Evolutionary conservation across 2,113 vertebrate species (phyloP), one percentile per base, ranked within the genome.

Genomic region (Clinocottus analis): DNA sequence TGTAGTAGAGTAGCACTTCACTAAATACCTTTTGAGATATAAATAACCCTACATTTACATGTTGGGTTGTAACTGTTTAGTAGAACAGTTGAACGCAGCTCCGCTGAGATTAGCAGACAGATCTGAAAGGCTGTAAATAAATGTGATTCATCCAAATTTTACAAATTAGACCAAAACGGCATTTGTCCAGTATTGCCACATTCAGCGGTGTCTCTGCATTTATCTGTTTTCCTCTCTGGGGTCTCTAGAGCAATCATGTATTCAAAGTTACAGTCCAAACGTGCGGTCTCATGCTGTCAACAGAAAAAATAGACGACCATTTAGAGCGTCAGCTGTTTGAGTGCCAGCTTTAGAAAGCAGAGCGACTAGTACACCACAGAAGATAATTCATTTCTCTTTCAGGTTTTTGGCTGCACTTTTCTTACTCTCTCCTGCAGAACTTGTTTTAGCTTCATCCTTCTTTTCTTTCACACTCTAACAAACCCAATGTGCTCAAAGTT

Each of bases 381-480:
- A 19, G 62, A 43, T 19, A 67, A 39, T 64, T 14, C 62, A 51
- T 51, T 85, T 33, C 67, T 80, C 72, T 55, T 55, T 29, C 37
- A 59, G 60, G 17, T 69, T 61, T 81, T 84, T 31, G 55, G 56
- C 31, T 65, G 31, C 12, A n/a, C 5, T 66, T 71, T 84, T 66
- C 25, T 69, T 25, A 27, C 51, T 75, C 8, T n/a, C 14, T 11
- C 60, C 61, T 61, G 49, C 67, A 62, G 67, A 63, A 77, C 64
- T 55, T 29, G 21, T 67, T 62, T 29, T 11, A 71, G 7, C 58
- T 79, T 21, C 8, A 19, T 55, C 10, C 7, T 37, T 68, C 56
- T 45, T 80, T 47, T 23, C 5, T 62, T 73, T 73, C 75, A 62
- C 45, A 73, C 63, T 33, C 55, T 8, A 17, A 58, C n/a, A 59